Base-by-base conservation (phyloP, 2,888 invertebrate genomes). In the Argyra leucocephala region DNA sequence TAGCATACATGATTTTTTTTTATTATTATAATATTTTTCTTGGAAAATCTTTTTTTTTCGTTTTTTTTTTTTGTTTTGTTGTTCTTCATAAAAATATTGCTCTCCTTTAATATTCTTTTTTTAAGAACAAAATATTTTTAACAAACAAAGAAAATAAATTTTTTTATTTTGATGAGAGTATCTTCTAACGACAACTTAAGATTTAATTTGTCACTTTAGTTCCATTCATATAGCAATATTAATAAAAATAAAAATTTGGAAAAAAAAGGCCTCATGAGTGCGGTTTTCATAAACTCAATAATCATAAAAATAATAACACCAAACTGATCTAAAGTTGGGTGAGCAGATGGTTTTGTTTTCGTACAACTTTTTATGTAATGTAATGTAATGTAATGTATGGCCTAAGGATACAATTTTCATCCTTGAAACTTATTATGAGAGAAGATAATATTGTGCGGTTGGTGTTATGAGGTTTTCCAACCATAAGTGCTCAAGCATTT, bases 181-280 rank as follows among this genome's bases (percentile, higher is more conserved):
- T 31, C 18, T 31, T 31, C 31, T 31, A n/a, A 9, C 48, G 48
- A 15, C 4, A 48, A n/a, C n/a, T n/a, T n/a, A n/a, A n/a, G n/a
- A n/a, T 48, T 48, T 48, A 48, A 48, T 48, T 48, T 48, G 48
- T 48, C 48, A 48, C 48, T 48, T 48, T 48, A 18, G 48, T 18
- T 18, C 48, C 48, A 48, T 48, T 18, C 18, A 48, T 48, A 31
- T 7, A 7, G 10, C 31, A n/a, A n/a, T n/a, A n/a, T n/a, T 31
- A 10, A 31, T 7, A 5, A 15, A 48, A 48, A 18, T 10, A 37
- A 37, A 37, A 48, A 48, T 48, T 31, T 31, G 7, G 31, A 31
- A 12, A 48, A 3, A 48, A 5, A 12, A 48, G 15, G 48, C 15
- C 48, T n/a, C 48, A 48, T 48, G 48, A 15, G 48, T 48, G 18